Percentiles rank a stretch among this genome's conserved stretches.
Evolutionary conservation across 2,113 vertebrate genomes (phyloP).

Genomic region (Hippocampus barbouri): DNA sequence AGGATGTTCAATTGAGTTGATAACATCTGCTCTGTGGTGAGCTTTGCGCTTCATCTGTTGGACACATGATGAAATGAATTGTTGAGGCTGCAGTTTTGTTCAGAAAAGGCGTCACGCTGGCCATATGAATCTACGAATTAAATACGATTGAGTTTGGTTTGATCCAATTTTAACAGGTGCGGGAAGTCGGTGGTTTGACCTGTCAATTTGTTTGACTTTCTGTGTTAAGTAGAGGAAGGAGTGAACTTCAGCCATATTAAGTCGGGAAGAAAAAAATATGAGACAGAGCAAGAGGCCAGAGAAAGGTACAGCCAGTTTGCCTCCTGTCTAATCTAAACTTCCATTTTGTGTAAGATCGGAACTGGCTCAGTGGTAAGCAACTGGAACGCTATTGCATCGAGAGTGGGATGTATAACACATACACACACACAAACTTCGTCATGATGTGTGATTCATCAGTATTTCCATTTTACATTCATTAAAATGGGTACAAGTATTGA

Average conservation of each 20-base stretch:
- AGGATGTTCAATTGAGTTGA: constrained; percentile 16
- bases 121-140: constrained; percentile 11
- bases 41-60: constrained; percentile 26
- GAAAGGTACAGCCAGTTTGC: constrained; percentile 4
- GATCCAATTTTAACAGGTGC: constrained; percentile 21
- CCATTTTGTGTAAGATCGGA: neutral
- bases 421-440: neutral
- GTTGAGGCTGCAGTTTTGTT: constrained; percentile 25
- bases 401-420: neutral
- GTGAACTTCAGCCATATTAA: neutral
- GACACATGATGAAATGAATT: constrained; percentile 31
- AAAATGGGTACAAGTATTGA: neutral
- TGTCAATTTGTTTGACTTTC: constrained; percentile 4
- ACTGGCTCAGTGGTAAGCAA: neutral
- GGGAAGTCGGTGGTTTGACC: constrained; percentile 11
- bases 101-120: constrained; percentile 10
- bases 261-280: neutral
- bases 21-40: constrained; percentile 30
- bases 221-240: neutral
- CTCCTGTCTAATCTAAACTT: constrained; percentile 1
- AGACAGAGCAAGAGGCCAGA: neutral
- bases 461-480: neutral
- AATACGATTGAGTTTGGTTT: constrained; percentile 16
- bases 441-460: neutral
- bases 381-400: neutral